These are phyloP conservation scores for Gobius niger DNA, from an alignment of 2,113 vertebrate genomes.

Conservation along the genomic window DNA sequence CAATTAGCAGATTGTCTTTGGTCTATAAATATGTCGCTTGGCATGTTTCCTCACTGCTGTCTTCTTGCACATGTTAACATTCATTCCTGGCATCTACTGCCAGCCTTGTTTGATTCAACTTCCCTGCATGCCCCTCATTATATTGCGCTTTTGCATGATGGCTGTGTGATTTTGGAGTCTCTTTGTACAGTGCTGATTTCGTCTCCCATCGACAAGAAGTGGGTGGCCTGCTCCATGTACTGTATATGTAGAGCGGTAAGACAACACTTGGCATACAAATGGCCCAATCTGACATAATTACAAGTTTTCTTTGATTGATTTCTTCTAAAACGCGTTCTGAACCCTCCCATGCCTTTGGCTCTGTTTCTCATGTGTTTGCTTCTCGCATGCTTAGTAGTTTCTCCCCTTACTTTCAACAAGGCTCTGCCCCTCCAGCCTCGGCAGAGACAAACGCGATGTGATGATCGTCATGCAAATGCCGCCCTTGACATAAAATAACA, in stretches of 20 bases:
- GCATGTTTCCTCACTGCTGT: neutral
- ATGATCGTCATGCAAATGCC: conserved; percentile 70
- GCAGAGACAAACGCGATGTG: conserved; percentile 49
- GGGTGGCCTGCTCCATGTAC: neutral
- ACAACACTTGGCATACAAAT: neutral
- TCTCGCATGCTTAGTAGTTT: conserved; percentile 15
- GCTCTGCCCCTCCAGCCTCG: conserved; percentile 35
- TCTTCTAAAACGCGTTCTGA: conserved; percentile 2
- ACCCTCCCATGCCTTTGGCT: conserved; percentile 7
- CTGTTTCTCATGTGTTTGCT: neutral
- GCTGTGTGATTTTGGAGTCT: conserved; percentile 25
- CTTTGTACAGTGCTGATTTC: conserved; percentile 27
- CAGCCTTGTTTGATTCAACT: conserved; percentile 8
- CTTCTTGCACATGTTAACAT: neutral
- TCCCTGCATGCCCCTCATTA: conserved; percentile 2
- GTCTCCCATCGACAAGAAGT: conserved; percentile 12
- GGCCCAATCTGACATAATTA: conserved; percentile 16
- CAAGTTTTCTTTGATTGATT: conserved; percentile 31
- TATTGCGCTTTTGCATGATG: conserved; percentile 1
- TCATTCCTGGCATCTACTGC: neutral
- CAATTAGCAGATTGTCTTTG: neutral
- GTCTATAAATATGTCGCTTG: neutral
- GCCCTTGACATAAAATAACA: conserved; percentile 66
- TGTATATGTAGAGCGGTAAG: neutral
- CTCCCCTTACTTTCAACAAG: conserved; percentile 20